These are phyloP conservation scores for Cybosia mesomella DNA, from an alignment of 2,888 invertebrate species.

Conservation along the genomic window DNA sequence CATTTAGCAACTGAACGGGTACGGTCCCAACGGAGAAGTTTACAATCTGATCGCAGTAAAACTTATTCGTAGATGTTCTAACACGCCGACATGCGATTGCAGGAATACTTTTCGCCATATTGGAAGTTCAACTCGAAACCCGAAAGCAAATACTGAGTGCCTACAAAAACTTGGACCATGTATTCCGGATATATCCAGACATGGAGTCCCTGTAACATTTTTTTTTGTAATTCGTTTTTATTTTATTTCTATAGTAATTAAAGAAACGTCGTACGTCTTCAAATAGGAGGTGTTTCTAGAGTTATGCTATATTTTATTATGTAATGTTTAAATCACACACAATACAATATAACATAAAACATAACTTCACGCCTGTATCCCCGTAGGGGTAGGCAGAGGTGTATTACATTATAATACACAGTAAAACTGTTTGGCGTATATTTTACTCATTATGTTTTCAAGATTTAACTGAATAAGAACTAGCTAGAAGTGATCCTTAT, in stretches of 20 bases:
- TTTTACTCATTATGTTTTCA: neutral
- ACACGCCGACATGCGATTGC: conserved; percentile 74
- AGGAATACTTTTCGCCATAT: conserved; percentile 81
- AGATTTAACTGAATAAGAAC: too few relatives aligned
- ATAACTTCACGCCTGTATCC: too few relatives aligned
- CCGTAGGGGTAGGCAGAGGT: too few relatives aligned
- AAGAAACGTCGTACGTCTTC: neutral
- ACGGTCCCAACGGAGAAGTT: conserved; percentile 61
- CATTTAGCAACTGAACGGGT: conserved; percentile 37
- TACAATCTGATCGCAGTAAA: conserved; percentile 74
- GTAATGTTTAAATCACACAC: neutral
- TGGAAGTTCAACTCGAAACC: conserved; percentile 78
- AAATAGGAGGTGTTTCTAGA: neutral
- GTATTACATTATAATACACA: too few relatives aligned
- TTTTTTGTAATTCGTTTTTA: conserved; percentile 7
- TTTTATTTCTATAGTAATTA: neutral
- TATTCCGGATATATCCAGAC: conserved; percentile 56
- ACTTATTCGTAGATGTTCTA: conserved; percentile 74
- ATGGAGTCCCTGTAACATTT: conserved; percentile 50
- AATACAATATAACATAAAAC: too few relatives aligned
- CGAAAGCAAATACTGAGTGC: conserved; percentile 83
- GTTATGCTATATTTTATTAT: neutral
- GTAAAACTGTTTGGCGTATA: neutral
- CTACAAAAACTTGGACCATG: conserved; percentile 80
- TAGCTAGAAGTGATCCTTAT: too few relatives aligned